phyloP scores from a whole-genome alignment of 2,113 vertebrate species.

The Sinocyclocheilus maitianheensis region DNA sequence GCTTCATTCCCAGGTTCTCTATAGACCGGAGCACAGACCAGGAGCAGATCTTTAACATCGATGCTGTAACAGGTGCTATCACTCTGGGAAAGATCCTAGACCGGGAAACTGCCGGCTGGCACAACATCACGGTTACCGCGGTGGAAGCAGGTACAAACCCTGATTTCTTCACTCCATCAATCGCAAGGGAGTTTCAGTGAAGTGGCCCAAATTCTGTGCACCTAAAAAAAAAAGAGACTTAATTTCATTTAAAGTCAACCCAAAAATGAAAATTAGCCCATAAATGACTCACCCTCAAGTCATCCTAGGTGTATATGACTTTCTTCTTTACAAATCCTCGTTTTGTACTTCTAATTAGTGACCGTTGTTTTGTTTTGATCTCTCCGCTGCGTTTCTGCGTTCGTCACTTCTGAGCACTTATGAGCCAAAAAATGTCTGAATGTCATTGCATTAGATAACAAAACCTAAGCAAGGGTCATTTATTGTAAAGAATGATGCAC shows the following conservation, averaged over 20 bases:
- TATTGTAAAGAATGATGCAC: no score
- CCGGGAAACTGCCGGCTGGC: slow-evolving; percentile 93
- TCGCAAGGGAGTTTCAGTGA: neutral
- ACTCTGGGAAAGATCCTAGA: slow-evolving; percentile 90
- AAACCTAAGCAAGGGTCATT: no score
- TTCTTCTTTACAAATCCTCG: no score
- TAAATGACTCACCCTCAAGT: no score
- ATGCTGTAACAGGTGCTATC: slow-evolving; percentile 87
- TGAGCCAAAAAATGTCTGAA: no score
- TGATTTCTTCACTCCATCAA: neutral
- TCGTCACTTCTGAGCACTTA: no score
- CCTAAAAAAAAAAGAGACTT: neutral
- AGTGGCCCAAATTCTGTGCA: neutral
- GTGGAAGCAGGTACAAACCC: slow-evolving; percentile 86
- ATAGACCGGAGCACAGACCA: slow-evolving; percentile 86
- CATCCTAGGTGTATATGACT: no score
- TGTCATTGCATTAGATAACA: no score
- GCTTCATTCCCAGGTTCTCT: slow-evolving; percentile 79
- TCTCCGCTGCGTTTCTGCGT: no score
- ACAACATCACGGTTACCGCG: slow-evolving; percentile 94
- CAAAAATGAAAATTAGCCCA: no score
- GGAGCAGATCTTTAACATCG: slow-evolving; percentile 93
- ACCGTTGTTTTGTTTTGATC: no score
- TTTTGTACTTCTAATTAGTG: no score
- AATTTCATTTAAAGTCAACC: neutral